These are phyloP conservation scores for Cervus canadensis DNA, from an alignment of 2,113 vertebrate genomes.

Conservation along the genomic window DNA sequence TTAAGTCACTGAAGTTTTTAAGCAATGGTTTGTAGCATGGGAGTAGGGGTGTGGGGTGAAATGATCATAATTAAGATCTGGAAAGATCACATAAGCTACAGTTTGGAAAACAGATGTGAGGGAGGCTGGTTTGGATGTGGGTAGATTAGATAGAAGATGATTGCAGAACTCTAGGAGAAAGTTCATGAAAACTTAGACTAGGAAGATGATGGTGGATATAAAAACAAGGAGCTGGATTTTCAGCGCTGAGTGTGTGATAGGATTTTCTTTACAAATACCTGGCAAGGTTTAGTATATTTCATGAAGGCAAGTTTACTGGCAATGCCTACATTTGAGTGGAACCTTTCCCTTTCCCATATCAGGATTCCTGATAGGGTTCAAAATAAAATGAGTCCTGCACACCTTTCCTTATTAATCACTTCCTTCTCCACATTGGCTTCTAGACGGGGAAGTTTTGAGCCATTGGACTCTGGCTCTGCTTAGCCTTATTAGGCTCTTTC, in stretches of 20 bases:
- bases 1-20: neutral
- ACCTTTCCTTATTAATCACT: neutral
- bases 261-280: neutral
- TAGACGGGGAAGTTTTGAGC: neutral
- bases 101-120: neutral
- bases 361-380: neutral
- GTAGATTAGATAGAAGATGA: neutral
- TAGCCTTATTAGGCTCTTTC: neutral
- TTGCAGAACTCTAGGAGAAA: neutral
- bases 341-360: neutral
- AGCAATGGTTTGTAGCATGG: neutral
- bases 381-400: neutral
- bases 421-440: neutral
- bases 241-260: neutral
- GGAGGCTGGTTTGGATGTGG: neutral
- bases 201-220: neutral
- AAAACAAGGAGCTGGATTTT: neutral
- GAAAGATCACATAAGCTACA: neutral
- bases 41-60: neutral
- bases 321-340: neutral
- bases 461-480: neutral
- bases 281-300: neutral
- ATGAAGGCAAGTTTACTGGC: neutral
- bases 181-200: neutral
- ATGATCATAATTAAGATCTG: neutral